phyloP scores from a whole-genome alignment of 2,113 vertebrate genomes.

The Heliornis fulica region DNA sequence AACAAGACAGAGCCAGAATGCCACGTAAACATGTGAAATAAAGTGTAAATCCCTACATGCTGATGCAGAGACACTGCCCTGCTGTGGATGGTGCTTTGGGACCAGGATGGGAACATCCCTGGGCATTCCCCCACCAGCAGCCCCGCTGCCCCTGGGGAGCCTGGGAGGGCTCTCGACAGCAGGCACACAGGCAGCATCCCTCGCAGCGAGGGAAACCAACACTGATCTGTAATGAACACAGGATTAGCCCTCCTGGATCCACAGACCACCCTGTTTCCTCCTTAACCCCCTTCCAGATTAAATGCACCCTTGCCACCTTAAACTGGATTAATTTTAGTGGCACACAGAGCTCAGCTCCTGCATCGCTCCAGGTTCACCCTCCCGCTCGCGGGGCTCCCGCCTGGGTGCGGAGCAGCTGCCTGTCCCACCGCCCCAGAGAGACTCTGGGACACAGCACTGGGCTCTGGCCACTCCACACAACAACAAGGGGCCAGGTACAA shows the following conservation, averaged over 20 bases:
- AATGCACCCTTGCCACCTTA: not conserved
- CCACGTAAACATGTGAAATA: not conserved
- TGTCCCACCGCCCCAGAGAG: not conserved
- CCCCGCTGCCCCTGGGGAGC: not conserved
- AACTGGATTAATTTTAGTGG: fast-evolving
- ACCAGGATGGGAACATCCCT: fast-evolving
- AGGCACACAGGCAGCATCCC: fast-evolving
- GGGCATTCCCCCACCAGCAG: not conserved
- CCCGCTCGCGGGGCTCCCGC: fast-evolving
- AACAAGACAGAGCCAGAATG: not conserved
- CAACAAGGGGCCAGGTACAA: too few species aligned
- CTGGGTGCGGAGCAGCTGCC: fast-evolving
- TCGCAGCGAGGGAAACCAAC: fast-evolving
- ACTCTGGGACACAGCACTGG: not conserved
- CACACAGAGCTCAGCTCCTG: fast-evolving
- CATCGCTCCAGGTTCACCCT: fast-evolving
- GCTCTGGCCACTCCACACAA: not conserved
- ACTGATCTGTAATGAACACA: not conserved
- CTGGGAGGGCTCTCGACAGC: fast-evolving
- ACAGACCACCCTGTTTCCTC: not conserved
- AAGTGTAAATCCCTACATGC: not conserved
- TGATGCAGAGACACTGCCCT: too few species aligned
- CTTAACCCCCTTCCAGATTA: not conserved
- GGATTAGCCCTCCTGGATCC: not conserved
- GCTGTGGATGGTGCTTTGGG: fast-evolving